Evolutionary conservation across 2,888 invertebrate genomes (phyloP), one percentile per base, ranked within the genome.

Genomic region (Tenthredo notha): DNA sequence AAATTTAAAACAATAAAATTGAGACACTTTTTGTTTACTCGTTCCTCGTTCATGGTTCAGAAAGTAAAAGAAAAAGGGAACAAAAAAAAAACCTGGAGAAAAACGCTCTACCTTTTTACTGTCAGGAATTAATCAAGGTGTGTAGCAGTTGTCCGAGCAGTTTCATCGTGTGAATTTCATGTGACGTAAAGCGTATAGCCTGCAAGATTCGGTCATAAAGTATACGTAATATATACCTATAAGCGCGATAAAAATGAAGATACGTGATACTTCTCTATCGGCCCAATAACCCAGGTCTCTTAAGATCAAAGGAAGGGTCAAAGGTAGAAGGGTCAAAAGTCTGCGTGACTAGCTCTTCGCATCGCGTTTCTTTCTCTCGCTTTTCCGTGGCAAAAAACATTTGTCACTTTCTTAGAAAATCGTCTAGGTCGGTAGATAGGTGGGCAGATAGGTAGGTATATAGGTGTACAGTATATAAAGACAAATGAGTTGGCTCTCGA

Each of bases 401-500:
- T 85, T 84, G 75, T 89, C 85, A 87, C 61, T 78, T 85, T 84
- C 86, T 89, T 85, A 86, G 84, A 85, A 86, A 85, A 85, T 37
- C 84, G 25, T 50, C n/a, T 40, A 43, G 21, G 25, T 74, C 5
- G n/a, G 29, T 25, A 18, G 12, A 7, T 50, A 77, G 29, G 6
- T 54, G 18, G 1, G 33, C 18, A 67, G 15, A 6, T 43, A 43
- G 21, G 74, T 74, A 74, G 21, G n/a, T 43, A 43, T 43, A 43
- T 40, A 43, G 9, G 40, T 43, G n/a, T 25, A 43, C 43, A 74
- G 21, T 78, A 80, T 85, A 88, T 86, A 84, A 87, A 87, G 86
- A 86, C 85, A 88, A 87, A 88, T 88, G 86, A 86, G 85, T 86
- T 75, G 86, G 74, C 72, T 84, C 84, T 86, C 86, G 87, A 85